These are phyloP conservation scores for Cataglyphis albicans DNA, from an alignment of 2,888 invertebrate species.

Conservation along the genomic window DNA sequence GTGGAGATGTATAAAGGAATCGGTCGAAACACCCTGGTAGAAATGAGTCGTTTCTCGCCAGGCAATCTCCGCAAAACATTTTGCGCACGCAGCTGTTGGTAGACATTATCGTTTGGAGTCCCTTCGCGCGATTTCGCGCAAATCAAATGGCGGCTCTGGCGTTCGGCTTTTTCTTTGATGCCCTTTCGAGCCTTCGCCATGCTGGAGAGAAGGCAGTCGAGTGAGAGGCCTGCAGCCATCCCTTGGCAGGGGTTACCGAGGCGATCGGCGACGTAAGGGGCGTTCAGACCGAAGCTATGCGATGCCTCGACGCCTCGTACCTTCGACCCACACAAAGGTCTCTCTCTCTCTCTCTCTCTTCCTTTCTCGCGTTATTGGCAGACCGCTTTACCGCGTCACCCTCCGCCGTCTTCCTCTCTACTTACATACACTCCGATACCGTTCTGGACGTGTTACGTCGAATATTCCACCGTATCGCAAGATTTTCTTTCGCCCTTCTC, in stretches of 20 bases:
- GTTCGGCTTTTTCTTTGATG: conserved; percentile 82
- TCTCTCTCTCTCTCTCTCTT: conserved; percentile 65
- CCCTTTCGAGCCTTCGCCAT: conserved; percentile 77
- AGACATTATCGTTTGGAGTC: conserved; percentile 73
- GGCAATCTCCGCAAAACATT: conserved; percentile 63
- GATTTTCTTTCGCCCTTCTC: conserved; percentile 73
- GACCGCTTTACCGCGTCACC: conserved; percentile 79
- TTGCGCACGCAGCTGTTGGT: conserved; percentile 70
- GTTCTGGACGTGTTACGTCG: conserved; percentile 76
- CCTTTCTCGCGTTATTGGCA: conserved; percentile 76
- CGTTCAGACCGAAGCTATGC: conserved; percentile 73
- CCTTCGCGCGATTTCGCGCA: conserved; percentile 76
- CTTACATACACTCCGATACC: conserved; percentile 62
- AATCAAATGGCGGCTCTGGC: conserved; percentile 79
- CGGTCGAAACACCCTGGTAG: conserved; percentile 1
- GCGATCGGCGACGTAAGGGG: conserved; percentile 60
- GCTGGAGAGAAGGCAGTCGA: conserved; percentile 76
- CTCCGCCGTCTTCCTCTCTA: conserved; percentile 44
- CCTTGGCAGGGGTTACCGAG: conserved; percentile 70
- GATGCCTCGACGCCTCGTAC: conserved; percentile 80
- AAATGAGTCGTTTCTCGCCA: conserved; percentile 44
- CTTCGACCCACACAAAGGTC: conserved; percentile 80
- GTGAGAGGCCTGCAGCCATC: conserved; percentile 78
- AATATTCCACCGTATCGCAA: conserved; percentile 73
- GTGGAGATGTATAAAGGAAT: conserved; percentile 1